phyloP scores from a whole-genome alignment of 2,797 vertebrate genomes.

The Myotis findleyi region DNA sequence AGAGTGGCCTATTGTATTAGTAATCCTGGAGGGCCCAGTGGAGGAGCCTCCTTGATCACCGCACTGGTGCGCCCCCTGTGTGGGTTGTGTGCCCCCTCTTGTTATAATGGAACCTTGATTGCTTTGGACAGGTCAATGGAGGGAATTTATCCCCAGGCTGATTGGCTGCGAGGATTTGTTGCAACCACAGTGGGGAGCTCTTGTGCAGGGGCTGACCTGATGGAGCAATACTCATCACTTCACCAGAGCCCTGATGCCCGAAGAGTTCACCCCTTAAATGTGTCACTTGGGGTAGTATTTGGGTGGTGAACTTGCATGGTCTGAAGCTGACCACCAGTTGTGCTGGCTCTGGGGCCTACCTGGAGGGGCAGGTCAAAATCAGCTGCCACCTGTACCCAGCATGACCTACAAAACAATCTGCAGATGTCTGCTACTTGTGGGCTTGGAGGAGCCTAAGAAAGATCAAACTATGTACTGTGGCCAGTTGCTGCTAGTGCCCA shows the following conservation, averaged over 20 bases:
- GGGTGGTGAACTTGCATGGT: neutral
- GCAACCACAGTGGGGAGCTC: neutral
- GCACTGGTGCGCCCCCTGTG: neutral
- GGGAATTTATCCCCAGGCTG: neutral
- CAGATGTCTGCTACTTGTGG: neutral
- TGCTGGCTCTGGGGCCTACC: neutral
- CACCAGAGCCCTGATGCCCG: neutral
- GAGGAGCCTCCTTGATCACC: neutral
- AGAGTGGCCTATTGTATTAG: neutral
- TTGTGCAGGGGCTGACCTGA: too few relatives aligned
- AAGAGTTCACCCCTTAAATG: neutral
- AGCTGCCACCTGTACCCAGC: neutral
- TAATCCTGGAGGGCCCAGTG: neutral
- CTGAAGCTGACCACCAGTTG: neutral
- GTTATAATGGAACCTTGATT: neutral
- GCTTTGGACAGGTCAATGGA: neutral
- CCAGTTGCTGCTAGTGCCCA: neutral
- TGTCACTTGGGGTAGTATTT: neutral
- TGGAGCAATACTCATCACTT: neutral
- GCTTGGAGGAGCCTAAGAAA: neutral
- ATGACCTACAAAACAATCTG: neutral
- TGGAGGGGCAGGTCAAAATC: neutral
- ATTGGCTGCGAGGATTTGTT: neutral
- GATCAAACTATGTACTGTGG: neutral
- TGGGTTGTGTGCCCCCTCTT: neutral